These are phyloP conservation scores for Sceliomorpha sp. DNA, from an alignment of 2,888 invertebrate species.

Conservation along the genomic window DNA sequence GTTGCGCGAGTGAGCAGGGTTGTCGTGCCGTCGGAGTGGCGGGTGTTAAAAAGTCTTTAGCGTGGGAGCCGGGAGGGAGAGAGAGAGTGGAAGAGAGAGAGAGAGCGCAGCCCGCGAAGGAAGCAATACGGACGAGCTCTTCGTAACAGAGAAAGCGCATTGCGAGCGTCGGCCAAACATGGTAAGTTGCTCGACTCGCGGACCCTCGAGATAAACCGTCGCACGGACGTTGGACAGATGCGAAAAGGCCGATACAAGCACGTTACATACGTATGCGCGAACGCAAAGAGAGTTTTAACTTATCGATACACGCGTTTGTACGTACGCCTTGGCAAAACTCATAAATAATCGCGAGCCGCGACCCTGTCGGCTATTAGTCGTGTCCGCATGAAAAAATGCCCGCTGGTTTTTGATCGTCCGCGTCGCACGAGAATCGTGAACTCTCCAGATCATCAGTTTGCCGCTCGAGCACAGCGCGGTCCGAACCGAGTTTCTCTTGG, in stretches of 20 bases:
- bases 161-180: constrained; percentile 40
- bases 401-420: too few relatives aligned
- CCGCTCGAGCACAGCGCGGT: too few relatives aligned
- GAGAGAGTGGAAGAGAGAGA: background rate
- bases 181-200: constrained; percentile 37
- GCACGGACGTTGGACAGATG: constrained; percentile 41
- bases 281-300: constrained; percentile 8
- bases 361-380: too few relatives aligned
- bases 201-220: constrained; percentile 36
- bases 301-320: constrained; percentile 40
- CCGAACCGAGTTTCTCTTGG: too few relatives aligned
- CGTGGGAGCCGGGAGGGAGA: constrained; percentile 6
- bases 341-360: constrained; percentile 29
- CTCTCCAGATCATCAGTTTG: too few relatives aligned
- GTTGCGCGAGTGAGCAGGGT: too few relatives aligned
- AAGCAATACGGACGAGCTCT: background rate
- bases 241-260: constrained; percentile 34
- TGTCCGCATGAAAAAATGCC: too few relatives aligned
- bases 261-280: constrained; percentile 13
- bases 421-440: too few relatives aligned
- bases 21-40: constrained; percentile 5
- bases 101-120: background rate
- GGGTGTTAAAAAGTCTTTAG: constrained; percentile 9
- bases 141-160: constrained; percentile 27
- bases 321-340: constrained; percentile 28